Evolutionary conservation across 2,888 invertebrate genomes (phyloP), one percentile per base, ranked within the genome.

Genomic region (Horisme vitalbata): DNA sequence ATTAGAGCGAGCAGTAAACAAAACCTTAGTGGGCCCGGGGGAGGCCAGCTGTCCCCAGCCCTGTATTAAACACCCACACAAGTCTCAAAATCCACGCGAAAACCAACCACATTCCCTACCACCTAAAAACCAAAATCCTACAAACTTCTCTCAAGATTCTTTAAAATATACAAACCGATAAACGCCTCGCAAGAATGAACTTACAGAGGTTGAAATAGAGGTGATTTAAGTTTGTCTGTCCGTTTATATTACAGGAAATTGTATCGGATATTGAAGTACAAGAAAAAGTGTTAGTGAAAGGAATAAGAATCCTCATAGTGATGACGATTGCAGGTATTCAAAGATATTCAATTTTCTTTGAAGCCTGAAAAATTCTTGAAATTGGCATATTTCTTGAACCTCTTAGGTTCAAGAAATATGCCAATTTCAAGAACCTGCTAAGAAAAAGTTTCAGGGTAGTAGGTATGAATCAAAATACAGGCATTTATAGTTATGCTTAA

Each of bases 41-140:
- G 84, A 79, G 79, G 79, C 83, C 88, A 88, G 88, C 87, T 89
- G 88, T 83, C 83, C 65, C 76, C 87, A 89, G 75, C 79, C 85
- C 81, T 83, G 76, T 73, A 83, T 85, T 85, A 85, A 86, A 85
- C 85, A 80, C 84, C 82, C 80, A 84, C 83, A 75, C 67, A 47
- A 61, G 63, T 64, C 59, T 1, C 9, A 4, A n/a, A 14, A 4
- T 2, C 6, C 54, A 63, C 15, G 1, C 44, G 6, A 75, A 78
- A 68, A 33, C 7, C 41, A 51, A 64, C 68, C 57, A 39, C 71
- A 63, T 2, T 0, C 0, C 0, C 0, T 0, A 0, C 0, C 0
- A 1, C 0, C 23, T 59, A 55, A 54, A 65, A 52, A 44, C 33
- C 41, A 60, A 57, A 63, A 65, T 55, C 3, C 21, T 3, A 4